A percentile compares a stretch with the other conserved stretches of the same genome.
Evolutionary conservation across 2,888 invertebrate genomes (phyloP).

Genomic region (Merodon equestris): DNA sequence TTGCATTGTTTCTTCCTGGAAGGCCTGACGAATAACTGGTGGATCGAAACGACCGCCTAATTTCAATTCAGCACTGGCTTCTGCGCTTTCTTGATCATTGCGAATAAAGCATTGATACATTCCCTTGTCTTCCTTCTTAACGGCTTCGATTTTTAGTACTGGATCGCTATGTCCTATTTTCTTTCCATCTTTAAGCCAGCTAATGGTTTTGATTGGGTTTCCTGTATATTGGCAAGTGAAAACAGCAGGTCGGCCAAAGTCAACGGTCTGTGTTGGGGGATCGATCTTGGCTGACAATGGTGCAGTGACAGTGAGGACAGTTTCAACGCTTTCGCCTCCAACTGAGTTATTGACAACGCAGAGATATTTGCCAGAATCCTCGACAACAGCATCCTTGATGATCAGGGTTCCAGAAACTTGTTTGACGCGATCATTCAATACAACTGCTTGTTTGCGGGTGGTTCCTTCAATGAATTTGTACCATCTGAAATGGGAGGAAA

Average conservation of each 20-base stretch:
- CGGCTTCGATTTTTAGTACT: slow-evolving; percentile 90
- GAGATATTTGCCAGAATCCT: slow-evolving; percentile 95
- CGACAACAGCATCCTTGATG: slow-evolving; percentile 93
- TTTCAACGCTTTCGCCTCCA: slow-evolving; percentile 95
- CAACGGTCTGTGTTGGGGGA: slow-evolving; percentile 94
- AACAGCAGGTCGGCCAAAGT: slow-evolving; percentile 94
- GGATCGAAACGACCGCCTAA: slow-evolving; percentile 96
- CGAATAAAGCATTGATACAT: slow-evolving; percentile 98
- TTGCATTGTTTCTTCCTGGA: slow-evolving; percentile 92
- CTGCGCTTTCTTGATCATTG: slow-evolving; percentile 95
- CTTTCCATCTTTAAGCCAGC: slow-evolving; percentile 96
- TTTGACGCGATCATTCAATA: slow-evolving; percentile 91
- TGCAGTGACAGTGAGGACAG: slow-evolving; percentile 94
- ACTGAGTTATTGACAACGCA: slow-evolving; percentile 97
- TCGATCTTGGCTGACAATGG: slow-evolving; percentile 93
- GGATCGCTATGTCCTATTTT: slow-evolving; percentile 90
- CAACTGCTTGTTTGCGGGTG: slow-evolving; percentile 92
- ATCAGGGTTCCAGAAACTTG: slow-evolving; percentile 96
- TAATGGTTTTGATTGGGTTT: slow-evolving; percentile 93
- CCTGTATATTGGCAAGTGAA: slow-evolving; percentile 95
- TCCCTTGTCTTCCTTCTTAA: slow-evolving; percentile 96
- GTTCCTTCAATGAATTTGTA: slow-evolving; percentile 95
- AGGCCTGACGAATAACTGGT: slow-evolving; percentile 91
- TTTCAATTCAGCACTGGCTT: slow-evolving; percentile 94
- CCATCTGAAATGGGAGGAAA: slow-evolving; percentile 84